phyloP scores from a whole-genome alignment of 2,797 vertebrate genomes.

The Erithacus rubecula region DNA sequence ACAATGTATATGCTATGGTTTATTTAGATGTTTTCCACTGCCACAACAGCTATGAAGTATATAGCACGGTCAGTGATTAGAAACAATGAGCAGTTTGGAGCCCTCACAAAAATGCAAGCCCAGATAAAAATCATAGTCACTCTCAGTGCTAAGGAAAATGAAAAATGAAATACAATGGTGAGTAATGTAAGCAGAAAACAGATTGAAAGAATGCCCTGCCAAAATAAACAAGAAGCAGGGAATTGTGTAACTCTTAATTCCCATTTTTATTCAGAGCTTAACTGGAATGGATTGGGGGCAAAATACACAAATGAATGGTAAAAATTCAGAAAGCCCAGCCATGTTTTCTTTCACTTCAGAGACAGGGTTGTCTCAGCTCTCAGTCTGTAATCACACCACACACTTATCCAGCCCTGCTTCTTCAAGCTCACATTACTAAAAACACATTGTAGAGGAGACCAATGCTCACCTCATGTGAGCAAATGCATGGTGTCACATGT shows the following conservation, averaged over 20 bases:
- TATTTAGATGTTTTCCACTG: not conserved
- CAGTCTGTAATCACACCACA: not conserved
- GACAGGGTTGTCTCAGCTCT: not conserved
- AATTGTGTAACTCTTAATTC: conserved; percentile 2
- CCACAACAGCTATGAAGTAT: not conserved
- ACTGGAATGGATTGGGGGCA: not conserved
- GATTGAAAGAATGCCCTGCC: not conserved
- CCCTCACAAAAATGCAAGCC: conserved; percentile 16
- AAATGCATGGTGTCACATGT: rapidly evolving
- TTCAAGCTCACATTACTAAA: not conserved
- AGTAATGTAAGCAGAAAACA: conserved; percentile 37
- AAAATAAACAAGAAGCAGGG: conserved; percentile 33
- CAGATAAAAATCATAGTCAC: conserved; percentile 35
- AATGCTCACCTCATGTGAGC: not conserved
- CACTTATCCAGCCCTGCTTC: not conserved
- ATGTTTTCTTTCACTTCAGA: not conserved
- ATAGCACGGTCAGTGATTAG: not conserved
- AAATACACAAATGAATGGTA: not conserved
- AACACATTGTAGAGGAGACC: not conserved
- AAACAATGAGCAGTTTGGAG: conserved; percentile 28
- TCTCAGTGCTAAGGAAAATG: conserved; percentile 33
- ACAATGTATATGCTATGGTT: not conserved
- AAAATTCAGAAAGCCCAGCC: not conserved
- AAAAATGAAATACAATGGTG: not conserved
- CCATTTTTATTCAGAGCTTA: conserved; percentile 32